These are phyloP conservation scores for Drosophila nr. fundita DNA, from an alignment of 2,888 invertebrate genomes.

Conservation along the genomic window DNA sequence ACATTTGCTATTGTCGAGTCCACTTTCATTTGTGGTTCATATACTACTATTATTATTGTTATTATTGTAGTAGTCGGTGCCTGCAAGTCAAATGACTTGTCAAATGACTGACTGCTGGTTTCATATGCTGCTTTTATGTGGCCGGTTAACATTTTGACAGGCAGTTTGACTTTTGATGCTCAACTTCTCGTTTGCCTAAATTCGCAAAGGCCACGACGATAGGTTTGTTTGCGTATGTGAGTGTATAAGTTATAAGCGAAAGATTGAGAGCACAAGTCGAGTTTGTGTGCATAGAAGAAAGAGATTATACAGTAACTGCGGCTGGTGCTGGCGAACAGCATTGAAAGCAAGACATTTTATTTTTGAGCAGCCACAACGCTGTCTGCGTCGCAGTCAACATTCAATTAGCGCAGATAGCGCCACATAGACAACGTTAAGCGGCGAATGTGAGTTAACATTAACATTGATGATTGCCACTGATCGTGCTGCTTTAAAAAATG, in stretches of 20 bases:
- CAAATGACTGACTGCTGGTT: not conserved
- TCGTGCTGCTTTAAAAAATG: conserved; percentile 27
- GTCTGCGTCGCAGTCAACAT: conserved; percentile 32
- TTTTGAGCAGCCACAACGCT: conserved; percentile 1
- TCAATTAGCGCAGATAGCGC: conserved; percentile 50
- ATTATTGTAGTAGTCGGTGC: not conserved
- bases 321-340: conserved; percentile 20
- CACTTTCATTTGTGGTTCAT: not conserved
- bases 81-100: conserved; percentile 30
- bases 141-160: conserved; percentile 26
- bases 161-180: conserved; percentile 38
- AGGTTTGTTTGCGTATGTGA: conserved; percentile 2
- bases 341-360: conserved; percentile 18
- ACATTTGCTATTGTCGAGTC: not conserved
- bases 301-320: not conserved
- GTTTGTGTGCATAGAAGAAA: not conserved
- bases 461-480: not conserved
- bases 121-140: conserved; percentile 1
- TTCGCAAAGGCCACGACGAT: conserved; percentile 8
- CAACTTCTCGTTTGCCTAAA: conserved; percentile 13
- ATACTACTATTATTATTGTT: not conserved
- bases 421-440: conserved; percentile 39
- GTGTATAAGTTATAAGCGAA: conserved; percentile 28
- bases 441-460: conserved; percentile 24
- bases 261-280: conserved; percentile 25